Evolutionary conservation across 2,113 vertebrate species (phyloP), one percentile per base, ranked within the genome.

Genomic region (Acrocephalus kingi): DNA sequence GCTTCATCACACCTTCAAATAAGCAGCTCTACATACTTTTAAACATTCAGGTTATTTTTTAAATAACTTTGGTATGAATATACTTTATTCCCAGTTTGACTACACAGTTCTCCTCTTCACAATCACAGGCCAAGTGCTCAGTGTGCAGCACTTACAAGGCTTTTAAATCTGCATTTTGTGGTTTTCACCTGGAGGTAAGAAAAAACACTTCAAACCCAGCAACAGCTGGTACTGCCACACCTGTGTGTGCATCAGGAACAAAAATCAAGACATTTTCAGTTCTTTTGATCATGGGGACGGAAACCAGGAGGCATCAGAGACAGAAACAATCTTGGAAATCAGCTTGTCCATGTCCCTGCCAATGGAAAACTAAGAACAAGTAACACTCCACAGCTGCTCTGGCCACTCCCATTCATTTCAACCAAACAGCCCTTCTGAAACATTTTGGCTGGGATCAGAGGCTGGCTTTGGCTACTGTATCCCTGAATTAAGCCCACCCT

Each of bases 161-260:
- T 86, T 37, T 91, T 28, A 84, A 92, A 84, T 88, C 69, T 91
- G 74, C 10, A 33, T 96, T 95, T 89, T 91, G 37, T 93, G n/a
- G 46, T 66, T 96, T 93, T 88, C 58, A 95, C 80, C 83, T 90
- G 87, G 88, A 96, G 90, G 83, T 93, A 94, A 94, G 85, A 93
- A 96, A 63, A 67, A 88, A 84, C 45, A 59, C 82, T 79, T 85
- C 16, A 80, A 83, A 76, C 19, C 14, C 82, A 94, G 77, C 85
- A 67, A 61, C 0, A 83, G 78, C 91, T 82, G 76, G 37, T 55
- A 63, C 67, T 93, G 93, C 62, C 78, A 84, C 76, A 94, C 71
- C 83, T 69, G 58, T 19, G 27, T 13, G 58, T 58, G 59, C 55
- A 43, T 13, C 58, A 76, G 76, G 64, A 93, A 63, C 30, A 95